Percentiles rank a stretch among this genome's conserved stretches.
Conservation (phyloP, 2,888 invertebrate species). For the Creontiades dilutus region DNA sequence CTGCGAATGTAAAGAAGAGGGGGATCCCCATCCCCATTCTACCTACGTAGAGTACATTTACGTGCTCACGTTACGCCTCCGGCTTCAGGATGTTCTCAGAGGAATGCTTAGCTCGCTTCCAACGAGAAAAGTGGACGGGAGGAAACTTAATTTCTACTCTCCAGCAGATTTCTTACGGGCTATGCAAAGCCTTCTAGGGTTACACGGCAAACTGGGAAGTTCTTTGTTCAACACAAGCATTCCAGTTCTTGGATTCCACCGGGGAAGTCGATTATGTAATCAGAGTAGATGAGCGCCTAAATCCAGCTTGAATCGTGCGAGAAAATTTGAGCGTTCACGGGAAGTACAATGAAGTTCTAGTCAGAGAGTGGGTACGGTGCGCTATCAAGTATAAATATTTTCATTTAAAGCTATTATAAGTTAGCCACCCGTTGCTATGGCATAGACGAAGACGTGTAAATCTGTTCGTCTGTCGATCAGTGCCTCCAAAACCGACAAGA, state of each 20-base stretch:
- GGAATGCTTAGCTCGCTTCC: neutral
- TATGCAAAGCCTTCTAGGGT: neutral
- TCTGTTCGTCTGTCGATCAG: too few relatives aligned
- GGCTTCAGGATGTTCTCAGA: neutral
- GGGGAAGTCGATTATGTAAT: neutral
- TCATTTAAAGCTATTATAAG: too few relatives aligned
- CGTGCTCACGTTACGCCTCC: neutral
- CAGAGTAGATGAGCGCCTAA: neutral
- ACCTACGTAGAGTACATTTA: neutral
- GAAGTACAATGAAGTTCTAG: too few relatives aligned
- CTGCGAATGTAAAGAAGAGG: neutral
- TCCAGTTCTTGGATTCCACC: neutral
- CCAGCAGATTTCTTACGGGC: conserved; percentile 1
- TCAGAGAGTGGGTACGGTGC: too few relatives aligned
- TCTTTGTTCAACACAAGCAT: neutral
- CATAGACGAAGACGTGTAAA: too few relatives aligned
- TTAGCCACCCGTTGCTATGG: too few relatives aligned
- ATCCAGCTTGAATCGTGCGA: neutral
- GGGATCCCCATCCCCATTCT: neutral
- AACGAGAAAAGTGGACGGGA: neutral
- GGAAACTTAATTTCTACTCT: conserved; percentile 4
- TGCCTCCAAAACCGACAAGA: too few relatives aligned
- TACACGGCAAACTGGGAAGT: neutral
- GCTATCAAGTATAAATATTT: too few relatives aligned
- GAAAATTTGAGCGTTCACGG: neutral